These are phyloP conservation scores for Siniperca knerii DNA, from an alignment of 2,113 vertebrate species.

Conservation along the genomic window DNA sequence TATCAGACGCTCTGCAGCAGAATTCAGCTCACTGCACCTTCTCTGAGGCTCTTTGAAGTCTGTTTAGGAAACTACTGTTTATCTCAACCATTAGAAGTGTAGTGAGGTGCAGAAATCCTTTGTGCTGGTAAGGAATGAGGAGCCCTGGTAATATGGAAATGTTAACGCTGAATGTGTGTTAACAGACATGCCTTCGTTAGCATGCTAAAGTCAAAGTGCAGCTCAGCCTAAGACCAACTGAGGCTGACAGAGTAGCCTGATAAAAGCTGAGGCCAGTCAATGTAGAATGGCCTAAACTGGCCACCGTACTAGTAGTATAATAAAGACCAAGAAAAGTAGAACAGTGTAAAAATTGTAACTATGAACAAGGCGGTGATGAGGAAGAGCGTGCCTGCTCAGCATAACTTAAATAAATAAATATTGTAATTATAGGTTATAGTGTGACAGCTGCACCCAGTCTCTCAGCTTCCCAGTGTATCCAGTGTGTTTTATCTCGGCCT, in stretches of 20 bases:
- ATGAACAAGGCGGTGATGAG: neutral
- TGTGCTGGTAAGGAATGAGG: neutral
- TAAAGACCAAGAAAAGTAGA: neutral
- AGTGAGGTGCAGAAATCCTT: neutral
- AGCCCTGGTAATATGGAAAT: neutral
- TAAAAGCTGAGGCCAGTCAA: too few species aligned
- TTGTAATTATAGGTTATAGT: too few species aligned
- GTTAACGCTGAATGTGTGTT: neutral
- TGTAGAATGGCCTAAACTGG: too few species aligned
- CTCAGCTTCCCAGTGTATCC: neutral
- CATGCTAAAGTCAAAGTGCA: neutral
- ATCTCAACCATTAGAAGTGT: neutral
- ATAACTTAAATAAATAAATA: neutral
- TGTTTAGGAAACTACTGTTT: neutral
- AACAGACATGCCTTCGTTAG: neutral
- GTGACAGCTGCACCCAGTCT: neutral
- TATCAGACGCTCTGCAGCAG: neutral
- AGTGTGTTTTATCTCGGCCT: neutral
- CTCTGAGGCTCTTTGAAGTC: neutral
- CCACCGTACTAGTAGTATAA: neutral
- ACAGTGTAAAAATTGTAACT: too few species aligned
- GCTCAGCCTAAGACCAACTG: neutral
- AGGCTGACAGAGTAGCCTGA: too few species aligned
- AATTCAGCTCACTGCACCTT: neutral
- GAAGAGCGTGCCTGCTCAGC: neutral